phyloP scores from a whole-genome alignment of 2,888 invertebrate species.

The Eulithis testata region DNA sequence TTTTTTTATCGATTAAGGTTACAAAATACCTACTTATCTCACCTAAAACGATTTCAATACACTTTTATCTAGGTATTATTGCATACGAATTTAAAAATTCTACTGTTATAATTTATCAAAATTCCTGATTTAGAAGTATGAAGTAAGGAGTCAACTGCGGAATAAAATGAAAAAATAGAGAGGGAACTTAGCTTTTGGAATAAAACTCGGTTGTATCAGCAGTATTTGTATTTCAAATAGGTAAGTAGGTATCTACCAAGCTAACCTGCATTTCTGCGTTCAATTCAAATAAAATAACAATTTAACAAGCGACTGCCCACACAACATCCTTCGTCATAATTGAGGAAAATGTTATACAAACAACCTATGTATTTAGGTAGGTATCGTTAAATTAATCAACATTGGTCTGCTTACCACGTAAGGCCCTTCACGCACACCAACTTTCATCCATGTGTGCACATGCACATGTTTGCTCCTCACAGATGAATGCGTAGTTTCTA shows the following conservation, averaged over 20 bases:
- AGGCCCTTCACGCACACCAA: slow-evolving; percentile 73
- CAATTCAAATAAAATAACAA: slow-evolving; percentile 21
- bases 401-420: slow-evolving; percentile 65
- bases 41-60: no score
- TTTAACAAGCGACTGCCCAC: slow-evolving; percentile 22
- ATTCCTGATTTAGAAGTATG: no score
- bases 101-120: no score
- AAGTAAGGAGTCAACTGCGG: no score
- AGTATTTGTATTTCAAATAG: no score
- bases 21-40: no score
- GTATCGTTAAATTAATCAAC: slow-evolving; percentile 76
- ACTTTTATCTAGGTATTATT: no score
- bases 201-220: no score
- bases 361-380: slow-evolving; percentile 47
- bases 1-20: no score
- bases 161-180: no score
- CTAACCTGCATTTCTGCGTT: neutral
- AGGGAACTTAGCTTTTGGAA: no score
- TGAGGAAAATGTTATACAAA: slow-evolving; percentile 69
- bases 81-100: no score
- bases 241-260: neutral
- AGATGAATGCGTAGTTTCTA: slow-evolving; percentile 11
- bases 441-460: slow-evolving; percentile 13
- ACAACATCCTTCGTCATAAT: slow-evolving; percentile 47
- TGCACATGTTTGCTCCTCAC: slow-evolving; percentile 27